phyloP scores from a whole-genome alignment of 2,888 invertebrate genomes.

The Drosophila kuntzei region DNA sequence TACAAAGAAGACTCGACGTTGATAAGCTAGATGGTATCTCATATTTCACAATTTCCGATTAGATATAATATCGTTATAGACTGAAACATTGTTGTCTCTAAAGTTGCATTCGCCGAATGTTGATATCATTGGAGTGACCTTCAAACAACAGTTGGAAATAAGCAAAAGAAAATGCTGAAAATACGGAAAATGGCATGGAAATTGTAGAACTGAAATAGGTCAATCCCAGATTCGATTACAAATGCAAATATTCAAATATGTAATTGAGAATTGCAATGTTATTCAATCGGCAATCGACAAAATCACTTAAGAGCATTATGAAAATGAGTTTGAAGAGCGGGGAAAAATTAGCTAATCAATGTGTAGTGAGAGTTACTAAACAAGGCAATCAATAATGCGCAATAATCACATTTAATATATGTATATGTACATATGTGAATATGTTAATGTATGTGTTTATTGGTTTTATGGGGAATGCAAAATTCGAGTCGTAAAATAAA shows the following conservation, averaged over 20 bases:
- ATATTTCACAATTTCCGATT: conserved; percentile 23
- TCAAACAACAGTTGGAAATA: conserved; percentile 16
- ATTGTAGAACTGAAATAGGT: background rate
- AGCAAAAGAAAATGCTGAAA: conserved; percentile 12
- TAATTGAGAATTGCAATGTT: conserved; percentile 36
- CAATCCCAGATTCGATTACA: conserved; percentile 29
- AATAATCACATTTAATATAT: conserved; percentile 45
- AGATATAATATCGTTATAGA: conserved; percentile 11
- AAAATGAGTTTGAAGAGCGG: background rate
- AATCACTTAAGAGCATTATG: conserved; percentile 6
- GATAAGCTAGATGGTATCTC: conserved; percentile 18
- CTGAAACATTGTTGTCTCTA: background rate
- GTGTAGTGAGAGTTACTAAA: conserved; percentile 32
- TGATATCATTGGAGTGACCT: background rate
- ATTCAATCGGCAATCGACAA: conserved; percentile 11
- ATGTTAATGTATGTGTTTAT: conserved; percentile 20
- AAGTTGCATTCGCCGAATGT: background rate
- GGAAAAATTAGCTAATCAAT: conserved; percentile 50
- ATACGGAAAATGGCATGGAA: conserved; percentile 25
- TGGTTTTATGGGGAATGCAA: conserved; percentile 54
- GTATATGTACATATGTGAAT: background rate
- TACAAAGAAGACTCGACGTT: background rate
- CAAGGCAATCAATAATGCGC: conserved; percentile 45
- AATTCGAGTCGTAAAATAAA: conserved; percentile 61
- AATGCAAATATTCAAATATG: conserved; percentile 33